Percentiles rank a stretch among this genome's conserved stretches.
Evolutionary conservation across 2,113 vertebrate genomes (phyloP).

Genomic region (Pedionomus torquatus): DNA sequence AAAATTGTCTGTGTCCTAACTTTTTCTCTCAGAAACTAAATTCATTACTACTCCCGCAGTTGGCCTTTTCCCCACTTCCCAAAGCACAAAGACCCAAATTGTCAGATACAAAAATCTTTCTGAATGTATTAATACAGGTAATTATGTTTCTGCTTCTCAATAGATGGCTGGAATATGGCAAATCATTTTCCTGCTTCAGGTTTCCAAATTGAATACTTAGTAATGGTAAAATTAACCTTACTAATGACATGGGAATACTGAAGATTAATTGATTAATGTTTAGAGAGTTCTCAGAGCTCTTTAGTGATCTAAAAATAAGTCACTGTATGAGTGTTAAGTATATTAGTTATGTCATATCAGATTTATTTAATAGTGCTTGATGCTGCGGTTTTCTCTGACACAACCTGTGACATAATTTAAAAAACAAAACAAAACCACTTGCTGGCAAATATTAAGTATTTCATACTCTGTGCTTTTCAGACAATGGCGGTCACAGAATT

Average conservation of each 20-base stretch:
- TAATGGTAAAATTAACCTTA: background rate
- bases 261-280: constrained; percentile 18
- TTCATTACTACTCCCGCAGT: background rate
- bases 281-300: background rate
- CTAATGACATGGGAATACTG: background rate
- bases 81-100: background rate
- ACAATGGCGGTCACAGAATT: rapidly evolving
- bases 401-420: background rate
- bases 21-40: background rate
- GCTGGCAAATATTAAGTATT: background rate
- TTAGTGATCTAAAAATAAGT: constrained; percentile 5
- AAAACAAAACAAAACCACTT: background rate
- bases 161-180: background rate
- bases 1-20: background rate
- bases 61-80: background rate
- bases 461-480: background rate
- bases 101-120: background rate
- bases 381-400: background rate
- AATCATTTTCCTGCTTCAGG: background rate
- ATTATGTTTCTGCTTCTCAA: background rate
- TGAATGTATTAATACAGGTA: background rate
- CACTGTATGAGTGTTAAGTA: background rate
- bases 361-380: background rate
- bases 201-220: background rate
- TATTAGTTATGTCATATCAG: background rate